phyloP scores from a whole-genome alignment of 2,888 invertebrate genomes.

The Hemicrepidius hirtus region DNA sequence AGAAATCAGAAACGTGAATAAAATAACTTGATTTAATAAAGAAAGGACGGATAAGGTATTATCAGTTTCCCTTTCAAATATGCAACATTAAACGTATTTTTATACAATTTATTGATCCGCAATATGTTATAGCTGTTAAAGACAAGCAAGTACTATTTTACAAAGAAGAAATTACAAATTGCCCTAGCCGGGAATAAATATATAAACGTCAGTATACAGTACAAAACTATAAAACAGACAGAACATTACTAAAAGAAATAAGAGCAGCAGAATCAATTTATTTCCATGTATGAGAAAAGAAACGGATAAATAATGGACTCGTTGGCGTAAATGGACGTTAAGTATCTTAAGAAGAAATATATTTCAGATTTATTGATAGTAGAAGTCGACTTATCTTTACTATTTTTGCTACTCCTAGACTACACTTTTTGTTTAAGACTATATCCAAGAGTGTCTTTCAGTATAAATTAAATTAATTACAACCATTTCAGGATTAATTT shows the following conservation, averaged over 20 bases:
- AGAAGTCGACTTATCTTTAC: slow-evolving; percentile 25
- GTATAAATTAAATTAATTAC: background rate
- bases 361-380: slow-evolving; percentile 44
- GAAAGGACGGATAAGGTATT: slow-evolving; percentile 9
- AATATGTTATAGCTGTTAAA: slow-evolving; percentile 1
- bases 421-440: background rate
- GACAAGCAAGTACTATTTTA: slow-evolving; percentile 37
- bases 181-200: slow-evolving; percentile 23
- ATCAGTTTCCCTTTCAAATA: background rate
- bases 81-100: background rate
- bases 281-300: slow-evolving; percentile 49
- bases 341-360: slow-evolving; percentile 44
- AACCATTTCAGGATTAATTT: no score
- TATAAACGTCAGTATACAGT: slow-evolving; percentile 32
- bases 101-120: slow-evolving; percentile 8
- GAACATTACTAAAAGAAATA: slow-evolving; percentile 47
- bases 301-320: slow-evolving; percentile 50
- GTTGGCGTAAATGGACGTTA: slow-evolving; percentile 50
- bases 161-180: slow-evolving; percentile 44
- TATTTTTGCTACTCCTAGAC: slow-evolving; percentile 25
- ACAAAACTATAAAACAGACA: slow-evolving; percentile 38
- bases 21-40: slow-evolving; percentile 52
- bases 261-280: slow-evolving; percentile 45
- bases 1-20: slow-evolving; percentile 60
- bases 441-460: background rate